Evolutionary conservation across 2,888 invertebrate species (phyloP), one percentile per base, ranked within the genome.

Genomic region (Troides oblongomaculatus): DNA sequence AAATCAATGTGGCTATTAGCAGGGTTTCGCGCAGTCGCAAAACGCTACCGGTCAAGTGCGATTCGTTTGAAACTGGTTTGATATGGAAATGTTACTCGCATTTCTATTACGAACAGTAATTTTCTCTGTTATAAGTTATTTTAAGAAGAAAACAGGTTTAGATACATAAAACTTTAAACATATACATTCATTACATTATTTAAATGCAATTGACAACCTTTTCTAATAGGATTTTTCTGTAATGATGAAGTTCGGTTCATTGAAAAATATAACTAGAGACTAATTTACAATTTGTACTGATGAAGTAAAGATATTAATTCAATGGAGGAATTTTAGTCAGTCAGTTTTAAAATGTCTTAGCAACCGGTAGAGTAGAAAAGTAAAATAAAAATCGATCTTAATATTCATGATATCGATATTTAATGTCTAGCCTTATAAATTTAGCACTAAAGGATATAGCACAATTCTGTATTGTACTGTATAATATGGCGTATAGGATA

Each of bases 1-100:
- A 92, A 92, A 92, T 92, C 92, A 92, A 92, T 92, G 92, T 91
- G 91, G 79, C 90, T 82, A 92, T 92, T 92, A 92, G 91, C 91
- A 89, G 90, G 90, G 89, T 89, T 86, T 89, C 92, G 92, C 92
- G 92, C 92, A 92, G 92, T 89, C 92, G 92, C 92, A 92, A 85
- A 86, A 81, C 87, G 87, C 87, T 86, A 85, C 87, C 86, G 88
- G 87, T 85, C 88, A 85, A 81, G 81, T 85, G 83, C 36, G 66
- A 71, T 36, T 64, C 61, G 64, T 56, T 68, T 70, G 56, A 64
- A 70, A 71, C 70, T 62, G 61, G 69, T 73, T 74, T 73, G 66
- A 71, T 75, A 73, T 74, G 72, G 69, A 72, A 70, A 72, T 72
- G 61, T 18, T 56, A 56, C 64, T 67, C 63, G 46, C 43, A 56